A percentile compares a stretch with the other conserved stretches of the same genome.
These are phyloP conservation scores for Patella caerulea DNA, from an alignment of 2,888 invertebrate species.

Conservation along the genomic window DNA sequence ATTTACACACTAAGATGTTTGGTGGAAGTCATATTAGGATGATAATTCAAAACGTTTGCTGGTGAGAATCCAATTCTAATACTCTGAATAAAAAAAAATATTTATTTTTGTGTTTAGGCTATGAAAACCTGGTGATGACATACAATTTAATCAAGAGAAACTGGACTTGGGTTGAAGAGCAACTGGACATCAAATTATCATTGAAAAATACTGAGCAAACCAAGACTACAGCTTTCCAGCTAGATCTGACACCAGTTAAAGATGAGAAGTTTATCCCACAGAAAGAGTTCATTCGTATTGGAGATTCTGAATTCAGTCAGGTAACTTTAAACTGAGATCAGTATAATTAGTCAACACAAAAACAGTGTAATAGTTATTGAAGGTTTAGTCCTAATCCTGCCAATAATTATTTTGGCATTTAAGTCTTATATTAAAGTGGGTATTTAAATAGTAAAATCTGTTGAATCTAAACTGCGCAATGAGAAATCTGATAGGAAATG, in stretches of 20 bases:
- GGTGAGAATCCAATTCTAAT: too few relatives aligned
- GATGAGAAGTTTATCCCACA: conserved; percentile 51
- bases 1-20: too few relatives aligned
- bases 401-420: too few relatives aligned
- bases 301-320: conserved; percentile 56
- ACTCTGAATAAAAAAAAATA: too few relatives aligned
- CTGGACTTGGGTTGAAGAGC: conserved; percentile 60
- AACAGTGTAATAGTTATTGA: too few relatives aligned
- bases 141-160: conserved; percentile 62
- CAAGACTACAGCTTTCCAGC: conserved; percentile 5
- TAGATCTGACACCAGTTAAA: conserved; percentile 25
- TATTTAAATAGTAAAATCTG: too few relatives aligned
- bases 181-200: conserved; percentile 59
- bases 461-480: too few relatives aligned
- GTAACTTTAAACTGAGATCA: conserved; percentile 43
- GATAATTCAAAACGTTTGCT: too few relatives aligned
- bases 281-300: conserved; percentile 55
- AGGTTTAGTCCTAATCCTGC: too few relatives aligned
- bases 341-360: neutral
- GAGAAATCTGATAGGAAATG: too few relatives aligned
- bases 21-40: too few relatives aligned
- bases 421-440: too few relatives aligned
- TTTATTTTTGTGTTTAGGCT: conserved; percentile 40
- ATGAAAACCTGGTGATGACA: conserved; percentile 43
- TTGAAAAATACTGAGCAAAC: conserved; percentile 30